Base-by-base conservation (phyloP, 2,888 invertebrate genomes). In the Theristus sp. region DNA sequence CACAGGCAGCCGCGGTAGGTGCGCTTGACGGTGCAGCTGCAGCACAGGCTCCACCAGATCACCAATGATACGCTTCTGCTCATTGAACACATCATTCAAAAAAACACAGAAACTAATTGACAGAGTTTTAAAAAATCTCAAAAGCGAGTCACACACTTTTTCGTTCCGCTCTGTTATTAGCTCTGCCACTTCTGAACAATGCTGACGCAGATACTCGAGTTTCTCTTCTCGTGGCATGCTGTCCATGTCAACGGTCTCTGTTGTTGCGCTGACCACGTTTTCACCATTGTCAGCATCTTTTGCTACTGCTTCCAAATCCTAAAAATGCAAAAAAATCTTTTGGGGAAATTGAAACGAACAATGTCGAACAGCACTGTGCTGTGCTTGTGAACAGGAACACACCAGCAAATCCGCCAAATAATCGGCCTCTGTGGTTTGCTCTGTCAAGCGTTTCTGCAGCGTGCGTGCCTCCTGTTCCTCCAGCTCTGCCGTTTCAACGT, bases 401-500 rank as follows among this genome's bases (percentile, higher is more conserved):
- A 38, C 49, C n/a, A 62, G 56, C 61, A 62, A 59, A 29, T 59
- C 30, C 2, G 25, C 47, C 30, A 53, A 22, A 22, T 53, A 52
- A 63, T 75, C 75, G 30, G 69, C 67, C 26, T 74, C 73, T 59
- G 71, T 70, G 31, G 75, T 63, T 60, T 73, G 68, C 52, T 70
- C 70, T 20, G 69, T 69, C 66, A 74, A 66, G 58, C 69, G 67
- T 62, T 68, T 68, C 66, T 75, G 75, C 56, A 75, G 62, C n/a
- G 66, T 66, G 13, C 69, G 62, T 3, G 75, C 75, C 65, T 75
- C 75, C 60, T 70, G 66, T 62, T 75, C 75, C 62, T 75, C 75
- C 60, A 75, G 62, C 24, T 66, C 66, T n/a, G 73, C 73, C n/a
- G 66, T 70, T 2, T 69, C 70, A 57, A 67, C 69, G 27, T 73